phyloP scores from a whole-genome alignment of 1,140 invertebrate species.

The Drosophila equinoxialis region DNA sequence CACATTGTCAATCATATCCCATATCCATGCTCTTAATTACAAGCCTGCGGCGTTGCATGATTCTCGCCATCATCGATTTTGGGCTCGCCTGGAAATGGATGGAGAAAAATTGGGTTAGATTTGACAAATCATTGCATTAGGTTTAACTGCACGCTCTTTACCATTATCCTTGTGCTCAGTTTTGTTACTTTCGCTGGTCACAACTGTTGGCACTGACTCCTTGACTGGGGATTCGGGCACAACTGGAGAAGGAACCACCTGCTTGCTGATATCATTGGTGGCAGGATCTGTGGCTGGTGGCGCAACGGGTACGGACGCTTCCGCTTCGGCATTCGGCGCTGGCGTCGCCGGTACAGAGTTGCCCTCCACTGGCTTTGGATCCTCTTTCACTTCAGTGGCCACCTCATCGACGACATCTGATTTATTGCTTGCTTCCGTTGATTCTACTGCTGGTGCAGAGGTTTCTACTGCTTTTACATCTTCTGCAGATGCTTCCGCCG shows the following conservation, averaged over 20 bases:
- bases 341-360: conserved; percentile 36
- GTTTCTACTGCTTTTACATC: conserved; percentile 20
- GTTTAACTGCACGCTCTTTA: conserved; percentile 25
- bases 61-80: conserved; percentile 73
- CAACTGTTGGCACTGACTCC: conserved; percentile 25
- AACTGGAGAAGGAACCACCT: conserved; percentile 16
- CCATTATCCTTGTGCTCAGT: conserved; percentile 75
- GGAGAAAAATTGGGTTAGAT: neutral
- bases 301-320: conserved; percentile 20
- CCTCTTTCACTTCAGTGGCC: conserved; percentile 48
- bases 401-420: conserved; percentile 32
- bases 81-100: conserved; percentile 56
- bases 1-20: conserved; percentile 8
- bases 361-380: conserved; percentile 23
- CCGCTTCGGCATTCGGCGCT: conserved; percentile 17
- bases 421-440: conserved; percentile 40
- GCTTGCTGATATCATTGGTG: conserved; percentile 62
- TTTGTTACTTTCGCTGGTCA: conserved; percentile 55
- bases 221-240: conserved; percentile 41
- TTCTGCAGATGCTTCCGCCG: neutral
- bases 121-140: neutral
- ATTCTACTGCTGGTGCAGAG: conserved; percentile 12
- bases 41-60: conserved; percentile 72
- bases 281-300: conserved; percentile 20
- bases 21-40: conserved; percentile 60